These are phyloP conservation scores for Urocyon cinereoargenteus DNA, from an alignment of 2,797 vertebrate genomes.

Conservation along the genomic window DNA sequence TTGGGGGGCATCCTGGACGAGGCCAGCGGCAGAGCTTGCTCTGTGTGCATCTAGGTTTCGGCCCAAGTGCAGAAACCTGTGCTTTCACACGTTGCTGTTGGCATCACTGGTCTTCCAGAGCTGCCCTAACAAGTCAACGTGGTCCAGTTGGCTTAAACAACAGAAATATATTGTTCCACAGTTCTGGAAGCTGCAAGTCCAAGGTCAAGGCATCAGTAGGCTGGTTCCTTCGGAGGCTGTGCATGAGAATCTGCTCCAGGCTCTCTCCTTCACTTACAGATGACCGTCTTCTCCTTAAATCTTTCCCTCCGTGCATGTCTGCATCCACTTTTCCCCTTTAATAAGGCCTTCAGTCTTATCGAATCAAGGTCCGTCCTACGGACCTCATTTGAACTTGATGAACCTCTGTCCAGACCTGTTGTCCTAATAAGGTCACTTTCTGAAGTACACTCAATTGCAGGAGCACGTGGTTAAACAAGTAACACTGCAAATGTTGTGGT, in stretches of 20 bases:
- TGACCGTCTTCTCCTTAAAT: fast-evolving
- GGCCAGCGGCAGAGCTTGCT: not conserved
- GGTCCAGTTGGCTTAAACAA: fast-evolving
- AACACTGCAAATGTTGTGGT: not conserved
- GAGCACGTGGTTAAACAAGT: not conserved
- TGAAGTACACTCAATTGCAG: not conserved
- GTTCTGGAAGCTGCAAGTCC: not conserved
- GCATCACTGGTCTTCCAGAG: not conserved
- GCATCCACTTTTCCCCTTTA: not conserved
- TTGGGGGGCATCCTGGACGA: not conserved
- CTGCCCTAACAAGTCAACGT: fast-evolving
- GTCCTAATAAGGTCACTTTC: not conserved
- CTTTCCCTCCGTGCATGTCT: too few relatives aligned
- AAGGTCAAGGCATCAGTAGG: too few relatives aligned
- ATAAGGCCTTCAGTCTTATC: not conserved
- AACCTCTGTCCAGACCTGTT: not conserved
- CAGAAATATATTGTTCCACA: not conserved
- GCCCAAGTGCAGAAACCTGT: too few relatives aligned
- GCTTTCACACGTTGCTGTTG: not conserved
- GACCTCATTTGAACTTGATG: not conserved
- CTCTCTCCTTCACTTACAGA: not conserved
- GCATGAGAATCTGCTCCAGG: not conserved
- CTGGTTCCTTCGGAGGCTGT: not conserved
- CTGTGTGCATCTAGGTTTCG: fast-evolving
- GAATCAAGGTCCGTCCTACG: not conserved